Evolutionary conservation across 2,888 invertebrate species (phyloP), one percentile per base, ranked within the genome.

Genomic region (Euphydryas editha): DNA sequence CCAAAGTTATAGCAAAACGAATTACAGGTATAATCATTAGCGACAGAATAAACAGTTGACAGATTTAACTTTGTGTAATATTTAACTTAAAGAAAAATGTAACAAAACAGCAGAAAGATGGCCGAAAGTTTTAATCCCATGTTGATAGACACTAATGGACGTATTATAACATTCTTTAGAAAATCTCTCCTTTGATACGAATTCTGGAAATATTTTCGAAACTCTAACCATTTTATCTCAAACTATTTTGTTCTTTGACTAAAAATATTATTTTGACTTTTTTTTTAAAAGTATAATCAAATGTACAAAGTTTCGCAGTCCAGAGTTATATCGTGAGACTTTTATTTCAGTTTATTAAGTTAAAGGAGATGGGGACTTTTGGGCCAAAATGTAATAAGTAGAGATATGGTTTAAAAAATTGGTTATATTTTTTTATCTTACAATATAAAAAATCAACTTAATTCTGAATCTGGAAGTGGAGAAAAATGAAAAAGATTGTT

Each of bases 81-180:
- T n/a, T 44, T n/a, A 44, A 15, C 42, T 15, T n/a, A 10, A n/a
- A 51, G n/a, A 30, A n/a, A 21, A 30, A 51, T 24, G 15, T 57
- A 42, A 59, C 44, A 11, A 54, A 54, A 54, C 59, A 58, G n/a
- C 51, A 21, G 51, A 64, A 56, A 55, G 55, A 67, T 49, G 47
- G 44, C 63, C 49, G 44, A 49, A 68, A 69, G 62, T 62, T 71
- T 57, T 55, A 67, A 69, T 69, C 62, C 67, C 67, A 67, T 62
- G 71, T 44, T 62, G 67, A 69, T 69, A 64, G 61, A 65, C 67
- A 61, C 62, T 71, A 71, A 71, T 71, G 68, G 71, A 71, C 56
- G 66, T 62, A 62, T 68, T 68, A 64, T 69, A 69, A 69, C 67
- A 69, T 71, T 69, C 71, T 69, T 69, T 51, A 56, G 59, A 62